Percentiles rank a stretch among this genome's conserved stretches.
Conservation (phyloP, 2,113 vertebrate genomes). For the Riparia riparia region DNA sequence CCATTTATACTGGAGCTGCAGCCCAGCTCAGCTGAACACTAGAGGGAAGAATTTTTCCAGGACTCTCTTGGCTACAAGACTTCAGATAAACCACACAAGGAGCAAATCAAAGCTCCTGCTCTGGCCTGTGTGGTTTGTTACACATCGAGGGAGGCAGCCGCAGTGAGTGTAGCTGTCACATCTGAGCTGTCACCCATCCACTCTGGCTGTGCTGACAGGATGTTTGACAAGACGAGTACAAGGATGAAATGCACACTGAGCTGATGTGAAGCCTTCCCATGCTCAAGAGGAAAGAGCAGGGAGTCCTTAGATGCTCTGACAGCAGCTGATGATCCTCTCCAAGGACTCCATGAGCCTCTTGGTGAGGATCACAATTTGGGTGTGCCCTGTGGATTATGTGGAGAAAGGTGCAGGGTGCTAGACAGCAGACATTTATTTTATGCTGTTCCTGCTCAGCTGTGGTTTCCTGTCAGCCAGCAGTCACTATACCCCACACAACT, state of each 20-base stretch:
- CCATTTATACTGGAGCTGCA: neutral
- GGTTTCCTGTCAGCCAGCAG: neutral
- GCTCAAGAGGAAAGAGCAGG: neutral
- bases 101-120: neutral
- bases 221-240: neutral
- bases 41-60: slow-evolving; percentile 53
- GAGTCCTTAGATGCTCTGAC: neutral
- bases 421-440: neutral
- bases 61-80: neutral
- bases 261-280: neutral
- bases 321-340: neutral
- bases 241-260: fast-evolving
- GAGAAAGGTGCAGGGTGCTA: neutral
- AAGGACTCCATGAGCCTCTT: neutral
- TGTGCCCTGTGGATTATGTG: fast-evolving
- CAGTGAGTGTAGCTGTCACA: neutral
- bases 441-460: neutral
- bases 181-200: neutral
- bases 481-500: fast-evolving
- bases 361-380: fast-evolving
- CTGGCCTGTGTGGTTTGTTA: fast-evolving
- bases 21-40: slow-evolving; percentile 1
- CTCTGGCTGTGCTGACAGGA: neutral
- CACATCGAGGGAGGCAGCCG: neutral
- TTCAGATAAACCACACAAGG: neutral